Evolutionary conservation across 2,797 vertebrate species (phyloP), one percentile per base, ranked within the genome.

Genomic region (Ctenosaura bakeri): DNA sequence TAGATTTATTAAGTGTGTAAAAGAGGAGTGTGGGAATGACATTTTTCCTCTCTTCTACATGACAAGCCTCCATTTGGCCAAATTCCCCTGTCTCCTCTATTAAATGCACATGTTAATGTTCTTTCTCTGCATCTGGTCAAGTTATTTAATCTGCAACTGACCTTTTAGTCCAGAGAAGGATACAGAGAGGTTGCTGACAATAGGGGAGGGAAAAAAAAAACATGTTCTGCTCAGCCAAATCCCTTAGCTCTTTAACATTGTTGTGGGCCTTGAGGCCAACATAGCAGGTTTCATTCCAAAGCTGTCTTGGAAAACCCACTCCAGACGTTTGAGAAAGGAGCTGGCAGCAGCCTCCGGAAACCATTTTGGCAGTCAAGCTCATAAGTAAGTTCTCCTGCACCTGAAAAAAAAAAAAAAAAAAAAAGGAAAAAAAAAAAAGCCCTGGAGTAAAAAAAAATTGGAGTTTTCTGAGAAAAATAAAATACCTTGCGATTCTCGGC

Each of bases 381-480:
- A n/a, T 6, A 4, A 79, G 22, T 91, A 26, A 59, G 73, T 59
- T 89, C 83, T 79, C 87, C 46, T 91, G 18, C 82, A 2, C 79
- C 38, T 52, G 64, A 56, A 29, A 46, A 38, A 4, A 64, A 35
- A 91, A 81, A 92, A 9, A 38, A 8, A 16, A 29, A 52, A 91
- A 66, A 90, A n/a, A n/a, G n/a, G n/a, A 91, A 81, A 92, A 9
- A 38, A 8, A 16, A 29, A 52, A 91, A 66, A 90, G 88, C 35
- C 74, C 77, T 22, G 9, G 69, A 90, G 83, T 88, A 29, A 22
- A 46, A 8, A 24, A 8, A 24, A 32, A 83, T 64, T 85, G n/a
- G n/a, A 85, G 18, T 90, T 93, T 87, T 90, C 88, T 22, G 77
- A 91, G 52, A 46, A 91, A 83, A 93, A 81, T 90, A 80, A 87